A percentile compares a stretch with the other conserved stretches of the same genome.
Conservation (phyloP, 2,113 vertebrate genomes). For the Murina feae region DNA sequence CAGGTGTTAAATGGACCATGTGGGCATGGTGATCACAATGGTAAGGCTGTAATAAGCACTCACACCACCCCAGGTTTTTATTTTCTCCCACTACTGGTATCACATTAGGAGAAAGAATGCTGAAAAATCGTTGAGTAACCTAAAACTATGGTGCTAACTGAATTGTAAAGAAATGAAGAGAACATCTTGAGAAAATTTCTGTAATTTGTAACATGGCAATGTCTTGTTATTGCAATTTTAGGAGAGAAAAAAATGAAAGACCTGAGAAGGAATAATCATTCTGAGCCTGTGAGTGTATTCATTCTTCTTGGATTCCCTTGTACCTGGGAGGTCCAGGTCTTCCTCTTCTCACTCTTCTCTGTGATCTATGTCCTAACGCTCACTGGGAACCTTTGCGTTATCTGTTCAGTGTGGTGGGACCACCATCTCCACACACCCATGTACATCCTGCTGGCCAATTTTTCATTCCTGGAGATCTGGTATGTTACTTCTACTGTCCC, state of each 20-base stretch:
- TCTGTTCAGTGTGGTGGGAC: neutral
- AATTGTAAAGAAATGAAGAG: neutral
- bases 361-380: conserved; percentile 28
- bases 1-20: neutral
- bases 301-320: conserved; percentile 65
- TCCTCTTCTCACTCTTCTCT: conserved; percentile 51
- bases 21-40: neutral
- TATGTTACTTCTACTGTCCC: conserved; percentile 49
- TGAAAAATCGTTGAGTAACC: neutral
- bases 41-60: neutral
- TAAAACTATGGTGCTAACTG: neutral
- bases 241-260: neutral
- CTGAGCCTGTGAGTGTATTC: conserved; percentile 33
- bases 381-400: conserved; percentile 43
- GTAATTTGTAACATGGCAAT: neutral
- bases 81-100: neutral
- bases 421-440: neutral
- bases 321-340: neutral
- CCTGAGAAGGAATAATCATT: neutral
- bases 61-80: neutral
- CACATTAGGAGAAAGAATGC: neutral
- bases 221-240: neutral
- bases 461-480: conserved; percentile 62
- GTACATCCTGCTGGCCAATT: neutral
- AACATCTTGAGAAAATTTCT: neutral